A percentile compares a stretch with the other conserved stretches of the same genome.
Evolutionary conservation across 2,113 vertebrate genomes (phyloP).

Genomic region (Hippoglossus stenolepis): DNA sequence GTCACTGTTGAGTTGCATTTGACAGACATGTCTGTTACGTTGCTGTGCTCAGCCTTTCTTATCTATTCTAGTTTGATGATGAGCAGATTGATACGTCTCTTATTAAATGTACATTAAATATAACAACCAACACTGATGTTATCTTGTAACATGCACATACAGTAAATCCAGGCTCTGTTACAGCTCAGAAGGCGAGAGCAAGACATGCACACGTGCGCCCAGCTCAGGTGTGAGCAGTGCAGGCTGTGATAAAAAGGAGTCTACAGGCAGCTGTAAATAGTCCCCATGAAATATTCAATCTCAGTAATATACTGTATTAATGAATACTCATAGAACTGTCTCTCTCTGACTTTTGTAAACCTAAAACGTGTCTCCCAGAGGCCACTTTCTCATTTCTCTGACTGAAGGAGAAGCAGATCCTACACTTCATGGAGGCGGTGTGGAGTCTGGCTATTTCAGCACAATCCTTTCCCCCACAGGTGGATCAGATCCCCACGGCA

Average conservation of each 20-base stretch:
- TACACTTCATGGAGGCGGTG: conserved; percentile 59
- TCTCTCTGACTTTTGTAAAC: conserved; percentile 19
- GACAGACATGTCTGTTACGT: too few relatives aligned
- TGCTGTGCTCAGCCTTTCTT: not conserved
- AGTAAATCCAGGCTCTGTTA: conserved; percentile 22
- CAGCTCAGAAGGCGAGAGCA: conserved; percentile 1
- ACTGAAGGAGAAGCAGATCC: conserved; percentile 38
- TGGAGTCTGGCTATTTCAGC: conserved; percentile 67
- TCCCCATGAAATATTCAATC: conserved; percentile 6
- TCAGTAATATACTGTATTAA: conserved; percentile 20
- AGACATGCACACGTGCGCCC: not conserved
- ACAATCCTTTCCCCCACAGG: conserved; percentile 69
- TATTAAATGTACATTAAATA: not conserved
- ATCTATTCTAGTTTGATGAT: not conserved
- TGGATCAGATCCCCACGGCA: conserved; percentile 71
- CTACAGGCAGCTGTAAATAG: conserved; percentile 15
- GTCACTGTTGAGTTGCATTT: not conserved
- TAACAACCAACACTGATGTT: not conserved
- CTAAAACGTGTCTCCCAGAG: conserved; percentile 13
- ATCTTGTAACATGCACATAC: conserved; percentile 5
- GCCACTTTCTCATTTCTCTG: conserved; percentile 51
- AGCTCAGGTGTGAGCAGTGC: not conserved
- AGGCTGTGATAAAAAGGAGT: not conserved
- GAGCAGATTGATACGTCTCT: not conserved
- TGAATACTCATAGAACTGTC: conserved; percentile 14